Base-by-base conservation (phyloP, 2,113 vertebrate species). In the Ceyx melanurus region DNA sequence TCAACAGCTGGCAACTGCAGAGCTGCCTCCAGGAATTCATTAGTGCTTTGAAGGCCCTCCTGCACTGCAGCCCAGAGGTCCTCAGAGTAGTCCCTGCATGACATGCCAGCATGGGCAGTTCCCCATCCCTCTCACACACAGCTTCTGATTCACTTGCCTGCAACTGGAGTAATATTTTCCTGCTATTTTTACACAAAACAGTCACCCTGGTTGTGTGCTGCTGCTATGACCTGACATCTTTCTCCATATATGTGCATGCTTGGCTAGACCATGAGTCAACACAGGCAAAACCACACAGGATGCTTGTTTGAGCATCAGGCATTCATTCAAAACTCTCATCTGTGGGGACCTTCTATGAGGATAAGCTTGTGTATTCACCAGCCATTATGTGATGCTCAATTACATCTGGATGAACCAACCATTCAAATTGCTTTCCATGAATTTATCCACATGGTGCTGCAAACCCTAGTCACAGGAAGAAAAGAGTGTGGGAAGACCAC, bases 181-280 rank as follows among this genome's bases (percentile, higher is more conserved):
- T 87, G 83, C 89, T 92, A 89, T 94, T 96, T 93, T 86, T 96
- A 84, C 50, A 31, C n/a, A 51, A 42, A 76, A 3, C 46, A 94
- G 77, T 87, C 93, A 89, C 58, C 46, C 37, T 6, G 11, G 62
- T 33, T 70, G 77, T 75, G 86, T 1, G 2, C 45, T 64, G 65
- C 29, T 58, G 12, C 40, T 37, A 70, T 76, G 81, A 89, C 77
- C 78, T 79, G 79, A 79, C 50, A 82, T 82, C 79, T 67, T 71
- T 80, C 71, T 60, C 82, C 37, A 51, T 80, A 48, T 87, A 68
- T 45, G 35, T 70, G 73, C 54, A 26, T 46, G 33, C 33, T 72
- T 78, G 64, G 50, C 73, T 64, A 78, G 79, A 60, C 65, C 35
- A 31, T 21, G 80, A 87, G 73, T 77, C 75, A 76, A 33, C 0